These are phyloP conservation scores for Riptortus pedestris DNA, from an alignment of 1,140 invertebrate species.

Conservation along the genomic window DNA sequence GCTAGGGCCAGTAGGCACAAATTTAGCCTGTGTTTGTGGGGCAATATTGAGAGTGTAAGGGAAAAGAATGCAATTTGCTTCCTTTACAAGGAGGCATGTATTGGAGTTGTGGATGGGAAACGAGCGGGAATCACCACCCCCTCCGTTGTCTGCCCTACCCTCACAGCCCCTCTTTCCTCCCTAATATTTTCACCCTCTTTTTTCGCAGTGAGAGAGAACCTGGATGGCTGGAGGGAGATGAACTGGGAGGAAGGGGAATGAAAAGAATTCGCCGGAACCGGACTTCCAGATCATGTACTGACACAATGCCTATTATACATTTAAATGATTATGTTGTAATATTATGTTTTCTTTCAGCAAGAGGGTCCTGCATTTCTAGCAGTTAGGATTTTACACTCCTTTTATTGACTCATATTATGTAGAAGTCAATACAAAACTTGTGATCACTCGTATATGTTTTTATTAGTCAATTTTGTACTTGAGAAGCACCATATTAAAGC, in stretches of 20 bases:
- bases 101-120: background rate
- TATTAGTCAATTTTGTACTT: too few species aligned
- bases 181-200: constrained; percentile 11
- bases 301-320: constrained; percentile 6
- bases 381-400: too few species aligned
- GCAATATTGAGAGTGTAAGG: too few species aligned
- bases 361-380: too few species aligned
- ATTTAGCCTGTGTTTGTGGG: too few species aligned
- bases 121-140: background rate
- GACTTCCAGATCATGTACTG: constrained; percentile 12
- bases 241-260: background rate
- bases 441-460: too few species aligned
- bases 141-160: constrained; percentile 1
- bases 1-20: too few species aligned
- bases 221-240: background rate
- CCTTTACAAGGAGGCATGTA: constrained; percentile 10
- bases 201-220: too few species aligned
- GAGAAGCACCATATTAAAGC: too few species aligned
- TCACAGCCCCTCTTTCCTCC: background rate
- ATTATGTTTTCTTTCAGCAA: background rate
- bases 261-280: constrained; percentile 3
- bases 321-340: constrained; percentile 15
- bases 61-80: constrained; percentile 10
- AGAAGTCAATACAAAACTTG: too few species aligned
- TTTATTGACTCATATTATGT: too few species aligned